phyloP scores from a whole-genome alignment of 2,113 vertebrate species.

The Thunnus maccoyii region DNA sequence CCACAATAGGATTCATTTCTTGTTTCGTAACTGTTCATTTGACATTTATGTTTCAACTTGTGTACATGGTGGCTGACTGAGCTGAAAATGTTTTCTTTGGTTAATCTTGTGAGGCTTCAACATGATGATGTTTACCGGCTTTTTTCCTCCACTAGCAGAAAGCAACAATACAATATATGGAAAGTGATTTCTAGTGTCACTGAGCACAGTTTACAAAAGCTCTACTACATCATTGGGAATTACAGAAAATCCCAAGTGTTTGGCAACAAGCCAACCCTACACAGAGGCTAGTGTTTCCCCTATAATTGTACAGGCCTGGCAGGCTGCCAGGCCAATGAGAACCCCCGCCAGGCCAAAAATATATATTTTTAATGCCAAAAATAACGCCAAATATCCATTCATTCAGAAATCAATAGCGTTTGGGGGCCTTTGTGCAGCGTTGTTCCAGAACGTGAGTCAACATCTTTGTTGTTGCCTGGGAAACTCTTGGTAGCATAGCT shows the following conservation, averaged over 20 bases:
- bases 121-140: not conserved
- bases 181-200: constrained; percentile 36
- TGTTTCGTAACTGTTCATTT: too few relatives aligned
- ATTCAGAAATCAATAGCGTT: too few relatives aligned
- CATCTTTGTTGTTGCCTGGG: too few relatives aligned
- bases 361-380: too few relatives aligned
- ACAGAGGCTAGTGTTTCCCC: not conserved
- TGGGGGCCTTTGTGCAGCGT: too few relatives aligned
- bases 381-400: too few relatives aligned
- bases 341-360: too few relatives aligned
- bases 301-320: too few relatives aligned
- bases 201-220: constrained; percentile 24
- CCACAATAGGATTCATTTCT: too few relatives aligned
- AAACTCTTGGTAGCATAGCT: too few relatives aligned
- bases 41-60: not conserved
- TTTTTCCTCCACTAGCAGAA: not conserved
- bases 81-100: not conserved
- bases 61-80: not conserved
- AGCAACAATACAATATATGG: constrained; percentile 10
- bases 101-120: not conserved
- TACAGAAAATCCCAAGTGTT: constrained; percentile 8
- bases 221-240: constrained; percentile 1
- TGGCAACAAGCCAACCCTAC: not conserved
- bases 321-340: too few relatives aligned
- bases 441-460: too few relatives aligned